Conservation (phyloP, 2,888 invertebrate genomes). For the Reticulitermes lucifugus region DNA sequence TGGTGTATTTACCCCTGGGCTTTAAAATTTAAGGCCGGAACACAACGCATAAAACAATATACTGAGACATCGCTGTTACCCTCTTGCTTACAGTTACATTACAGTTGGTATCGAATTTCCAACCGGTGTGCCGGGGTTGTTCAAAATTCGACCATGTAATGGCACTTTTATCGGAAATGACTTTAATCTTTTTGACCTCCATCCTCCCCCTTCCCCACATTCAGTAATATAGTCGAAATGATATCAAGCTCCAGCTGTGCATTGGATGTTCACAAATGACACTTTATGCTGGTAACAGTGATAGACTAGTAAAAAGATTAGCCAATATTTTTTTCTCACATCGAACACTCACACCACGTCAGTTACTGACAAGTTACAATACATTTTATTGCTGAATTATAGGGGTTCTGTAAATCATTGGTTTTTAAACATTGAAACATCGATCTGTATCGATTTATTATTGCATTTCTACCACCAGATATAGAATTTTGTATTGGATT, state of each 20-base stretch:
- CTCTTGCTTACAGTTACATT: slow-evolving; percentile 2
- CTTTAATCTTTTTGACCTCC: slow-evolving; percentile 18
- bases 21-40: too few species aligned
- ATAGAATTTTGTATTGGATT: too few species aligned
- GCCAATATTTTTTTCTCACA: neutral
- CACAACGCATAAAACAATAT: too few species aligned
- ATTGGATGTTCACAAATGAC: neutral
- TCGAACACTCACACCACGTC: too few species aligned
- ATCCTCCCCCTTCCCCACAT: neutral
- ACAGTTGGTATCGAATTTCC: slow-evolving; percentile 21
- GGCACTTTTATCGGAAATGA: slow-evolving; percentile 25
- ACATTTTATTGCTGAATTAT: neutral
- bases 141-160: slow-evolving; percentile 14
- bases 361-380: neutral
- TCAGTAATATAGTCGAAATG: neutral
- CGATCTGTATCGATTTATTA: too few species aligned
- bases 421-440: too few species aligned
- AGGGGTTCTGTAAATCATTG: neutral
- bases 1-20: too few species aligned
- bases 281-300: neutral
- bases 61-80: too few species aligned
- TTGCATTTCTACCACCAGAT: too few species aligned
- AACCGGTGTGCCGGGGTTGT: neutral
- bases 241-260: neutral
- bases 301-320: neutral